Evolutionary conservation across 2,113 vertebrate genomes (phyloP), one percentile per base, ranked within the genome.

Genomic region (Eclectus roratus): DNA sequence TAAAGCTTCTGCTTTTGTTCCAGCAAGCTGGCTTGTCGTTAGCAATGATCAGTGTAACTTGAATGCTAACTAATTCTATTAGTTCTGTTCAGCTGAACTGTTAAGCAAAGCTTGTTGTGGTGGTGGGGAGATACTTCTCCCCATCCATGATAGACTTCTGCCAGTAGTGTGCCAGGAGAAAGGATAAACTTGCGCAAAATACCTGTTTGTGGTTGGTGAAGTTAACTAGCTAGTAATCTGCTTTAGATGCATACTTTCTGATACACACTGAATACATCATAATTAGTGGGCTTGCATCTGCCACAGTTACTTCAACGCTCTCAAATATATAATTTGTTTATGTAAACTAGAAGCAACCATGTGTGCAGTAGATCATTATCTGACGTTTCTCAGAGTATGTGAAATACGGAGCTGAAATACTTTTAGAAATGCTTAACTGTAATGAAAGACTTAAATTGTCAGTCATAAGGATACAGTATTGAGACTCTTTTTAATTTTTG

Each of bases 271-370:
- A 94, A 66, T 97, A 89, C 76, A 63, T 84, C 85, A 91, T 96
- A 95, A 92, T 97, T 95, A 97, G 96, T 91, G 80, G 74, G 71
- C 84, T 96, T 96, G 60, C 82, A 91, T 93, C 79, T 78, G 69
- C 94, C 46, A 63, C 82, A 85, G 65, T 94, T 91, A 83, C 65
- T 94, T 93, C 87, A 96, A 71, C 3, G 7, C 71, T 76, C 47
- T 86, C 88, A 91, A 94, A 92, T 80, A 68, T 80, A 55, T 85
- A 94, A 95, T 90, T 95, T 95, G 88, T 87, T 95, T 97, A 93
- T 93, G 94, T 95, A 96, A 97, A 88, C 85, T 79, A 47, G 85
- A 92, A 91, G 81, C 78, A 89, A 4, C 85, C 81, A 89, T 91
- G 76, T 94, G 91, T 89, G 86, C 60, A 49, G n/a, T 85, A 60